Evolutionary conservation across 2,113 vertebrate genomes (phyloP).

Genomic region (Rallus limicola): DNA sequence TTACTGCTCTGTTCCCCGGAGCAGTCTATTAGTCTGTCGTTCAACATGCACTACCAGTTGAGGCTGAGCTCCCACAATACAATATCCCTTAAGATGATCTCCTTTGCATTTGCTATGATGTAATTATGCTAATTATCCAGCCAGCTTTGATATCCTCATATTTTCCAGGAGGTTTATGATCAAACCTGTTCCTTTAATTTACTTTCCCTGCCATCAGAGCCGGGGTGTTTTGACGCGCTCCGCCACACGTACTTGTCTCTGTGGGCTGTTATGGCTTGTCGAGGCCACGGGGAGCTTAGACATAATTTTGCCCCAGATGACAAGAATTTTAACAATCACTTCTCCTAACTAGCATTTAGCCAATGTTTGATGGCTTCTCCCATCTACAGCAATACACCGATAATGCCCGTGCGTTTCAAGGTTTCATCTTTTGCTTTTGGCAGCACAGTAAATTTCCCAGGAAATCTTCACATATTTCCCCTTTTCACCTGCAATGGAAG

Average conservation of each 20-base stretch:
- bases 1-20: conserved; percentile 17
- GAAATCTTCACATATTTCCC: not conserved
- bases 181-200: conserved; percentile 54
- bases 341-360: not conserved
- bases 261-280: not conserved
- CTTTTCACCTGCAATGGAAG: not conserved
- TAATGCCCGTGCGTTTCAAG: not conserved
- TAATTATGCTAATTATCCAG: conserved; percentile 57
- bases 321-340: not conserved
- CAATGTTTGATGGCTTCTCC: not conserved
- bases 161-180: conserved; percentile 46
- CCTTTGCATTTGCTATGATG: conserved; percentile 37
- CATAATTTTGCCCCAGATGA: not conserved
- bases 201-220: not conserved
- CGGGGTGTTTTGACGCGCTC: not conserved
- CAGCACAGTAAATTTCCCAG: not conserved
- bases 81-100: conserved; percentile 38
- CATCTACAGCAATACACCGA: accelerated
- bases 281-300: not conserved
- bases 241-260: not conserved
- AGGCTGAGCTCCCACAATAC: not conserved
- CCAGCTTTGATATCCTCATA: conserved; percentile 13
- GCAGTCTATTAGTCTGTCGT: conserved; percentile 36
- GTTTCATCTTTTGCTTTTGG: not conserved
- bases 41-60: not conserved